phyloP scores from a whole-genome alignment of 37 sponge, comb jelly and placozoan genomes.

The Oopsacas minuta region DNA sequence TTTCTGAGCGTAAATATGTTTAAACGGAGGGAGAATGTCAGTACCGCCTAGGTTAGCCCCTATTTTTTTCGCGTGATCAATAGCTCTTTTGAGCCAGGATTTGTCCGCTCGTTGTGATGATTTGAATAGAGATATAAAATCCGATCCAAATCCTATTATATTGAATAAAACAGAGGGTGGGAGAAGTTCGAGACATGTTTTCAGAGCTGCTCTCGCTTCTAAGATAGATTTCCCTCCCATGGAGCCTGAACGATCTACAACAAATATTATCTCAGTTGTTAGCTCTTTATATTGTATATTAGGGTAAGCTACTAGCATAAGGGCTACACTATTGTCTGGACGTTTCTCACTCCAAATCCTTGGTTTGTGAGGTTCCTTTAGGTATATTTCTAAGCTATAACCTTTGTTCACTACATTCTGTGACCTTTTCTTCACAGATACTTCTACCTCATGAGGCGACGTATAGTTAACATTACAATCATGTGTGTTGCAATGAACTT shows the following conservation, averaged over 20 bases:
- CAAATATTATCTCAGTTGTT: conserved; percentile 44
- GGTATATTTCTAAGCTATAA: neutral
- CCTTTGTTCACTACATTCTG: neutral
- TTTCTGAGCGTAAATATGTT: conserved; percentile 30
- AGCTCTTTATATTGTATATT: neutral
- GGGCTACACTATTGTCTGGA: neutral
- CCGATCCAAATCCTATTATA: conserved; percentile 54
- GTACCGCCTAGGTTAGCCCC: conserved; percentile 54
- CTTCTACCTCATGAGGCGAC: neutral
- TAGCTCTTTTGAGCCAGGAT: conserved; percentile 31
- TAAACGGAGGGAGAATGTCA: conserved; percentile 38
- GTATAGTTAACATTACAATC: neutral
- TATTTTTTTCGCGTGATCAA: conserved; percentile 24
- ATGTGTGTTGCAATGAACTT: neutral
- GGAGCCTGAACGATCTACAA: conserved; percentile 54
- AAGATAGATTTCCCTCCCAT: conserved; percentile 42
- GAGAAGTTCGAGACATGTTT: conserved; percentile 42
- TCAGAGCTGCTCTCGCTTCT: conserved; percentile 32
- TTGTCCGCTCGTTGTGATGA: conserved; percentile 27
- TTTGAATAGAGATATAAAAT: conserved; percentile 29
- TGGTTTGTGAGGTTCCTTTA: neutral
- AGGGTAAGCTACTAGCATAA: conserved; percentile 9
- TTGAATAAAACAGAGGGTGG: conserved; percentile 46
- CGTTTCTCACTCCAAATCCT: neutral
- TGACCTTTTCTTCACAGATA: neutral